These are phyloP conservation scores for Eledone cirrhosa DNA, from an alignment of 2,888 invertebrate species.

Conservation along the genomic window DNA sequence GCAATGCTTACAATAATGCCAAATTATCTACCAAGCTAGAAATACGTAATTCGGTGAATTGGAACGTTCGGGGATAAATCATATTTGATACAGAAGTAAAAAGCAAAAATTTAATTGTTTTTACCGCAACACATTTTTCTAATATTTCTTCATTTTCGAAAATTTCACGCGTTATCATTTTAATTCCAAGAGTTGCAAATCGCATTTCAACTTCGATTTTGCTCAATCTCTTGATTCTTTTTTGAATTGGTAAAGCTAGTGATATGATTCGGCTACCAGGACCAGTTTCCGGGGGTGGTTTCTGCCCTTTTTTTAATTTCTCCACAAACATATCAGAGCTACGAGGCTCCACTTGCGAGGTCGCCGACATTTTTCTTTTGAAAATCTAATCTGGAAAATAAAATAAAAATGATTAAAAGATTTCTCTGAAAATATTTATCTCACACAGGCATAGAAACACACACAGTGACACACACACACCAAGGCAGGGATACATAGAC, in stretches of 20 bases:
- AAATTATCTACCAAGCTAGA: no score
- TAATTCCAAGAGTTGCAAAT: background rate
- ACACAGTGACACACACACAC: no score
- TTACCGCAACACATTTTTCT: conserved; percentile 11
- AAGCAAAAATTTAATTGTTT: no score
- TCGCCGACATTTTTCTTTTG: background rate
- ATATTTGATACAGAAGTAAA: no score
- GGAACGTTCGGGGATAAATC: no score
- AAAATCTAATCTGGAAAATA: background rate
- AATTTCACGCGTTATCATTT: background rate
- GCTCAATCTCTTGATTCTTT: background rate
- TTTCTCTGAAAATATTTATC: no score
- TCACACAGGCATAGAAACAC: no score
- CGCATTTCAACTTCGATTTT: background rate
- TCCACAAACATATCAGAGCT: background rate
- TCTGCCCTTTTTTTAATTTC: background rate
- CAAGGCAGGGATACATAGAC: background rate
- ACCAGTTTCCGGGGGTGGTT: conserved; percentile 16
- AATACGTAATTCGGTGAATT: no score
- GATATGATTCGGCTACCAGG: conserved; percentile 15
- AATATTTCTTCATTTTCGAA: conserved; percentile 21
- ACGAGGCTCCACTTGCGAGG: background rate
- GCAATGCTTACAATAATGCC: no score
- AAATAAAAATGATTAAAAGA: background rate
- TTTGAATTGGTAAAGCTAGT: conserved; percentile 6